Percentiles rank a stretch among this genome's conserved stretches.
Evolutionary conservation across 2,797 vertebrate species (phyloP).

Genomic region (Novumbra hubbsi): DNA sequence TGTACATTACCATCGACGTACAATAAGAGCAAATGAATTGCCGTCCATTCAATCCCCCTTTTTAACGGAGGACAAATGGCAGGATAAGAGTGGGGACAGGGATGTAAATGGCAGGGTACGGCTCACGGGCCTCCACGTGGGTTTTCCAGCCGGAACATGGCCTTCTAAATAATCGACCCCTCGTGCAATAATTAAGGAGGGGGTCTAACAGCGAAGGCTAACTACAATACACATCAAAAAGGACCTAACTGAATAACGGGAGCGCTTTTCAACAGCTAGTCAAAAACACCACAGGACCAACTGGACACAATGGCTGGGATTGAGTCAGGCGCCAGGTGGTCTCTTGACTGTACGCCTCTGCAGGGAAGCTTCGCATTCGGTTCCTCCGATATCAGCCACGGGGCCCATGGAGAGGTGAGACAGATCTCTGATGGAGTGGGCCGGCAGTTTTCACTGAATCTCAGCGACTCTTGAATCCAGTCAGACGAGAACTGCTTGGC

Average conservation of each 20-base stretch:
- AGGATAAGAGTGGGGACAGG: constrained; percentile 66
- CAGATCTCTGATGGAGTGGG: neutral
- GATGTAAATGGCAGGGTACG: constrained; percentile 75
- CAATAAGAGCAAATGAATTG: constrained; percentile 73
- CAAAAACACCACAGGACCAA: constrained; percentile 46
- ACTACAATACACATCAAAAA: neutral
- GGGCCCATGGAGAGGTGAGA: neutral
- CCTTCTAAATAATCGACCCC: constrained; percentile 51
- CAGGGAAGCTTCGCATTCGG: constrained; percentile 38
- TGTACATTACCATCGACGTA: constrained; percentile 75
- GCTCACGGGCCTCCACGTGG: constrained; percentile 66
- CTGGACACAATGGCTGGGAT: constrained; percentile 45
- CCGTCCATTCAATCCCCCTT: constrained; percentile 63
- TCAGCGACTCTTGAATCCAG: no score
- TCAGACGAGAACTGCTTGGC: no score
- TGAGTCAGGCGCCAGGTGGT: constrained; percentile 51
- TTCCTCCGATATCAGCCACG: constrained; percentile 52
- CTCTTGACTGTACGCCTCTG: constrained; percentile 30
- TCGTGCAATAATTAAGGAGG: constrained; percentile 60
- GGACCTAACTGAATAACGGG: constrained; percentile 50
- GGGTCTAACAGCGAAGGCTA: neutral
- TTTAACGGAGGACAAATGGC: constrained; percentile 65
- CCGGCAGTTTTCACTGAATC: neutral
- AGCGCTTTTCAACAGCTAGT: constrained; percentile 44
- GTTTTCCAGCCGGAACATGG: constrained; percentile 57